Conservation (phyloP, 2,113 vertebrate genomes). For the Columba janthina region DNA sequence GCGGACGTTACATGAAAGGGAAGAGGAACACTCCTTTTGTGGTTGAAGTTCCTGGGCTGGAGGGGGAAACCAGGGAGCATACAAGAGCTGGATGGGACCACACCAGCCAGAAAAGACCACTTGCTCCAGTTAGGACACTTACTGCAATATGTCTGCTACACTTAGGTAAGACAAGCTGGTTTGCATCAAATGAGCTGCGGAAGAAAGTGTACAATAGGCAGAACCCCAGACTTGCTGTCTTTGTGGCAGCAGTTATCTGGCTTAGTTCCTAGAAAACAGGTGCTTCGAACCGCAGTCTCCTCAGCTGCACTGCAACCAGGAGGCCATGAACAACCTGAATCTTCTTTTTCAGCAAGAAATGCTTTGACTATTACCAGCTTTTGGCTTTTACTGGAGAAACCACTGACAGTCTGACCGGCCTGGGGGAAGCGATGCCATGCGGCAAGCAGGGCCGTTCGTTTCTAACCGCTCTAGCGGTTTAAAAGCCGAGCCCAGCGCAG, state of each 20-base stretch:
- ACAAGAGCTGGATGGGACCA: background rate
- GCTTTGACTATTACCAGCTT: background rate
- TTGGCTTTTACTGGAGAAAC: background rate
- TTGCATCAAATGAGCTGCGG: background rate
- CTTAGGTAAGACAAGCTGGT: background rate
- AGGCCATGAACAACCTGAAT: background rate
- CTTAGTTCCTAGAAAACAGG: background rate
- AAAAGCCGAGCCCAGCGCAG: no score
- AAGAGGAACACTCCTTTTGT: background rate
- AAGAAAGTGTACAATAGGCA: accelerated
- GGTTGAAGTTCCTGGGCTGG: background rate
- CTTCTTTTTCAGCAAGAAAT: background rate
- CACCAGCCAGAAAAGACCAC: background rate
- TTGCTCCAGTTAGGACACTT: background rate
- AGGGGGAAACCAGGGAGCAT: background rate
- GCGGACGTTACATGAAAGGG: background rate
- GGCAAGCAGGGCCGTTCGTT: background rate
- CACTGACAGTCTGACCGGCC: no score
- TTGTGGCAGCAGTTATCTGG: background rate
- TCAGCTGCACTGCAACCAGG: accelerated
- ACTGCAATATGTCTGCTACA: accelerated
- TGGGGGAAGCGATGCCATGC: no score
- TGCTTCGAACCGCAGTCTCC: background rate
- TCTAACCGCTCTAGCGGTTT: background rate
- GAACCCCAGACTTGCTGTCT: background rate